Conservation (phyloP, 1,140 invertebrate species). For the Aphaenogaster rudis region DNA sequence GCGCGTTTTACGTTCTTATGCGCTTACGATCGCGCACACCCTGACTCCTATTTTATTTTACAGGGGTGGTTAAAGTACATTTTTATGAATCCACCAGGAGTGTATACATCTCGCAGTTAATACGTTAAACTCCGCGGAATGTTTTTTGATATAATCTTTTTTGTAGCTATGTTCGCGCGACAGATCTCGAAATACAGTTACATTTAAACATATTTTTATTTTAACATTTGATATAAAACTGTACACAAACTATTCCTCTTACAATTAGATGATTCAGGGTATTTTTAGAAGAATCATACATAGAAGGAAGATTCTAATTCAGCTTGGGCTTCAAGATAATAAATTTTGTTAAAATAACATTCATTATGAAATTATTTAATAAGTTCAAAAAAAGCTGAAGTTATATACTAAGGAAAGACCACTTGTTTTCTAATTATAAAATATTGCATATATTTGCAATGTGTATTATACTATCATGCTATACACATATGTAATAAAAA, state of each 20-base stretch:
- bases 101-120: slow-evolving; percentile 62
- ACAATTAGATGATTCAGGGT: neutral
- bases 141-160: slow-evolving; percentile 23
- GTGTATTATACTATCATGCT: neutral
- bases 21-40: slow-evolving; percentile 68
- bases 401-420: neutral
- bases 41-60: slow-evolving; percentile 79
- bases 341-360: neutral
- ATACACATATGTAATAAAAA: slow-evolving; percentile 21
- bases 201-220: neutral
- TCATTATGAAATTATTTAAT: neutral
- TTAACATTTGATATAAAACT: neutral
- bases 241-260: neutral
- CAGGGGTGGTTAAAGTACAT: slow-evolving; percentile 76
- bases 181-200: neutral
- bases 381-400: neutral
- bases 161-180: neutral
- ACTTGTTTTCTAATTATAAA: slow-evolving; percentile 1
- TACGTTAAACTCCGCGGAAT: slow-evolving; percentile 46
- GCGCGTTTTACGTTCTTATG: slow-evolving; percentile 77
- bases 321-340: neutral
- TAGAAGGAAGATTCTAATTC: neutral
- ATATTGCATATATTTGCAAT: neutral
- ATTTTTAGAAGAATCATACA: slow-evolving; percentile 2
- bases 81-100: slow-evolving; percentile 81